Evolutionary conservation across 2,888 invertebrate species (phyloP).

Genomic region (Tetragonisca angustula): DNA sequence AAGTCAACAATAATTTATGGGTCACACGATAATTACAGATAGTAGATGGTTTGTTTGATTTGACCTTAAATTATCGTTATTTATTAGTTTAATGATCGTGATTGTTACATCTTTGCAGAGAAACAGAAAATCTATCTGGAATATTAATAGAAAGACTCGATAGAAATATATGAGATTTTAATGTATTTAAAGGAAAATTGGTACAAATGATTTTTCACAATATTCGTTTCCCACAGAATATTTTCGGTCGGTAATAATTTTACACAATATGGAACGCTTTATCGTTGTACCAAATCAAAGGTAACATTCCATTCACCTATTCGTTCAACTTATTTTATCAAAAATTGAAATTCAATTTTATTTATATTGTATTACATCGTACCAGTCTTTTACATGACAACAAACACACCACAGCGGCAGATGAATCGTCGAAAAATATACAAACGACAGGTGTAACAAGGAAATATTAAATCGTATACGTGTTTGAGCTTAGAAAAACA

Average conservation of each 20-base stretch:
- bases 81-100: background rate
- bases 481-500: no score
- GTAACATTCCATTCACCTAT: background rate
- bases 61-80: background rate
- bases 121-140: background rate
- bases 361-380: no score
- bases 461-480: no score
- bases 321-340: background rate
- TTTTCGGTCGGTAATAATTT: background rate
- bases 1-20: background rate
- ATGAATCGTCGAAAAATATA: no score
- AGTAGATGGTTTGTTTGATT: background rate
- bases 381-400: no score
- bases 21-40: conserved; percentile 10
- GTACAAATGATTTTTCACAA: background rate
- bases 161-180: background rate
- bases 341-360: background rate
- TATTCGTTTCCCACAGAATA: no score
- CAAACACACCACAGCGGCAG: no score
- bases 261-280: background rate
- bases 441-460: no score
- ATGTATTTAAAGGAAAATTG: background rate
- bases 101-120: background rate
- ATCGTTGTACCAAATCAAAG: background rate
- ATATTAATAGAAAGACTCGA: background rate